Evolutionary conservation across 2,797 vertebrate genomes (phyloP), one percentile per base, ranked within the genome.

Genomic region (Halcyon chelicuti): DNA sequence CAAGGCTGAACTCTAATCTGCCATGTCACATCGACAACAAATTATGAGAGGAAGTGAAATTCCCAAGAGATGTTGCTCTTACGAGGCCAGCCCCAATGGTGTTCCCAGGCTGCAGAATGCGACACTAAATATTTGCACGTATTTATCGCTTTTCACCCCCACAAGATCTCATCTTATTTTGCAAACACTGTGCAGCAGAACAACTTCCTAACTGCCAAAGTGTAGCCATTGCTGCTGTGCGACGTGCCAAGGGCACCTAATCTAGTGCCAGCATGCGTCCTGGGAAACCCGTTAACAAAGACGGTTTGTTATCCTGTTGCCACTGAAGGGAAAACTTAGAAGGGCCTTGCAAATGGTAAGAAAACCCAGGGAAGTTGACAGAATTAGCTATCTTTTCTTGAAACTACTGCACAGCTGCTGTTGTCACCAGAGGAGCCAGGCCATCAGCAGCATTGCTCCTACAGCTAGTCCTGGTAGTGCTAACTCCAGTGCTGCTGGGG

Each of bases 41-140:
- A 94, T 78, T 92, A 92, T 0, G 9, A 65, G 65, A 77, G 57
- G 37, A 94, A 94, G 72, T 77, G 78, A 95, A 96, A 92, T 67
- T 85, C 89, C 90, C 85, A 61, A 17, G 86, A 89, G 84, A 92
- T 58, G 76, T 9, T 77, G 77, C 84, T 86, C 40, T 79, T 67
- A 49, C 65, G 73, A 79, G 77, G 76, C 67, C 7, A 4, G 46
- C 68, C 81, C 86, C 87, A 95, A 82, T 63, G 71, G 88, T 9
- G 21, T 51, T 96, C 81, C 86, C 68, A 91, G 75, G 61, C 81
- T 67, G 73, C 37, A 79, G 85, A 91, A 91, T 16, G 65, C 91
- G 88, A 80, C 68, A n/a, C 46, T 87, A 92, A 96, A 91, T 89
- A 91, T 94, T 93, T 95, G 92, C 88, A 89, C 87, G 42, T 82